These are phyloP conservation scores for Isotomurus palustris DNA, from an alignment of 2,888 invertebrate species.

Conservation along the genomic window DNA sequence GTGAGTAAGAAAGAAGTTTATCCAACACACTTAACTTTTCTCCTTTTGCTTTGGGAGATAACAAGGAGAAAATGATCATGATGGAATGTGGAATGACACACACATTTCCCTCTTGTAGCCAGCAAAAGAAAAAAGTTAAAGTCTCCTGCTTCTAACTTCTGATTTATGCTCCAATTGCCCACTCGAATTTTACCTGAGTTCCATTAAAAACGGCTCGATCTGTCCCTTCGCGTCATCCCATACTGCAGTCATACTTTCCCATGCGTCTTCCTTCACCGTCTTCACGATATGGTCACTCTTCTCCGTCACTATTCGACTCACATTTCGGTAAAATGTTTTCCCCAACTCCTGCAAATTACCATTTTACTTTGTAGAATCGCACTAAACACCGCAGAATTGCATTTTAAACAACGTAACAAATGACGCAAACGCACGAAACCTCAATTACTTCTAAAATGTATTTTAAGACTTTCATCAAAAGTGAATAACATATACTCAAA, in stretches of 20 bases:
- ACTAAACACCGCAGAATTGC: no score
- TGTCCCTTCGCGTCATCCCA: slow-evolving; percentile 72
- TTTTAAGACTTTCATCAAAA: no score
- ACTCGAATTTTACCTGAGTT: slow-evolving; percentile 56
- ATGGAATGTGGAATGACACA: no score
- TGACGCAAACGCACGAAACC: no score
- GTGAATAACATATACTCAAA: no score
- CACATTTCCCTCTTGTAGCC: not conserved
- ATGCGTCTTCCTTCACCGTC: slow-evolving; percentile 56
- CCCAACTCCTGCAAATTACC: slow-evolving; percentile 22
- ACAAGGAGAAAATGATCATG: not conserved
- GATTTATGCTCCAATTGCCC: not conserved
- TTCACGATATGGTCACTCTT: slow-evolving; percentile 36
- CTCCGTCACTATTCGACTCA: slow-evolving; percentile 23
- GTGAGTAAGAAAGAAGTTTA: not conserved
- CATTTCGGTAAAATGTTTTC: slow-evolving; percentile 20
- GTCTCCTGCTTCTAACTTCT: not conserved
- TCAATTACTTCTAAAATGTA: no score
- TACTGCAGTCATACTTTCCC: slow-evolving; percentile 62
- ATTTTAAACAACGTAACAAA: no score
- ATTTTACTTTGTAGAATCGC: no score
- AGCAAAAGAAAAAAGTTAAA: not conserved
- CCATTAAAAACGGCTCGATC: slow-evolving; percentile 65
- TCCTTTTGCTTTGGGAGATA: not conserved
- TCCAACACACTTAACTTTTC: not conserved